These are phyloP conservation scores for Pterobdella sp. DNA, from an alignment of 2,888 invertebrate species.

Conservation along the genomic window DNA sequence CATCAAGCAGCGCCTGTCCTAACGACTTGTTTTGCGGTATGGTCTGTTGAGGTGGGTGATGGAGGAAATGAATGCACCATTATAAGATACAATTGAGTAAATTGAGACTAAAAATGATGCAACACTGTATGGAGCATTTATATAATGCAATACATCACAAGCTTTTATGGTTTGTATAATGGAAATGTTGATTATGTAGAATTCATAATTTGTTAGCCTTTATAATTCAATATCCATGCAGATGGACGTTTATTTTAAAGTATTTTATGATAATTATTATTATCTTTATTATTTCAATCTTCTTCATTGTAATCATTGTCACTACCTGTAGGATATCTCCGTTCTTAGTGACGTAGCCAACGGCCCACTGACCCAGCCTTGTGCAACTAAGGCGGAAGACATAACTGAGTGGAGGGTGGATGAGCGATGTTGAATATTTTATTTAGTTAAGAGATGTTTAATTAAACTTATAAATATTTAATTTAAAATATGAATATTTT, in stretches of 20 bases:
- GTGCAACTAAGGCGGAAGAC: slow-evolving; percentile 87
- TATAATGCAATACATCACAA: neutral
- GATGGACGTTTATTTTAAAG: neutral
- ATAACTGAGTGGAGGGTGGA: slow-evolving; percentile 53
- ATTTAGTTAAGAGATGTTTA: slow-evolving; percentile 8
- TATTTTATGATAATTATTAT: neutral
- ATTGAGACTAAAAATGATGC: neutral
- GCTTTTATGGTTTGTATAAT: too few species aligned
- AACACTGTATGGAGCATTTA: neutral
- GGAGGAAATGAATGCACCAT: neutral
- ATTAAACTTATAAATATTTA: neutral
- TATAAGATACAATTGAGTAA: neutral
- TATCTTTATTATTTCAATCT: neutral
- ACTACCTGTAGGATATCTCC: slow-evolving; percentile 77
- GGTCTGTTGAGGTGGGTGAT: slow-evolving; percentile 61
- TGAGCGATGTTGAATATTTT: neutral
- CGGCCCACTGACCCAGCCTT: slow-evolving; percentile 97
- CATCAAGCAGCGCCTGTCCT: slow-evolving; percentile 93
- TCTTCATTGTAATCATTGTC: neutral
- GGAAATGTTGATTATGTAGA: too few species aligned
- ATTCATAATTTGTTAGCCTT: too few species aligned
- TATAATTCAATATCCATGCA: too few species aligned
- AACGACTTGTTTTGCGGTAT: slow-evolving; percentile 99
- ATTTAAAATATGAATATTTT: too few species aligned
- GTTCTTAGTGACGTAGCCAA: slow-evolving; percentile 96